These are phyloP conservation scores for Grapholita molesta DNA, from an alignment of 1,140 invertebrate species.

Conservation along the genomic window DNA sequence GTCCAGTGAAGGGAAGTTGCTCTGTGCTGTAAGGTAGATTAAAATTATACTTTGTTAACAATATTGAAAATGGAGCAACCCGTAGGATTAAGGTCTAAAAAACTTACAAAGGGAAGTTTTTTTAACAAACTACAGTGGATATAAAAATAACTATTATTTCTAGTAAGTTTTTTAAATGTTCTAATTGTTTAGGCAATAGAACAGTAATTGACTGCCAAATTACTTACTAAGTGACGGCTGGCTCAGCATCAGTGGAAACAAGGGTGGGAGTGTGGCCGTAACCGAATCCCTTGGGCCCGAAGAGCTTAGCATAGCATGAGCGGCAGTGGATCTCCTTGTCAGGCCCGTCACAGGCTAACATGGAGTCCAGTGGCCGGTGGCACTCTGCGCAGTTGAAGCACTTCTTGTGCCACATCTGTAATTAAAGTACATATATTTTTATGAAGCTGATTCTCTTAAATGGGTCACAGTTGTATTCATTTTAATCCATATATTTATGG, in stretches of 20 bases:
- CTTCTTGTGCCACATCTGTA: conserved; percentile 95
- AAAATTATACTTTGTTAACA: not conserved
- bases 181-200: no score
- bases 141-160: no score
- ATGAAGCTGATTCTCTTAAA: not conserved
- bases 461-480: no score
- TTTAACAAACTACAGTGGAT: no score
- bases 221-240: conserved; percentile 85
- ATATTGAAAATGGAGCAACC: no score
- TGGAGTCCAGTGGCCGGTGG: conserved; percentile 95
- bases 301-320: conserved; percentile 93
- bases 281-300: conserved; percentile 94
- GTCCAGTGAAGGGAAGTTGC: conserved; percentile 77
- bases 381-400: conserved; percentile 96
- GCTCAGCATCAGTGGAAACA: conserved; percentile 86
- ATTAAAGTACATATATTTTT: not conserved
- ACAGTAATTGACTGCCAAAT: not conserved
- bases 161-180: no score
- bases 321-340: conserved; percentile 93
- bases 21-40: conserved; percentile 65
- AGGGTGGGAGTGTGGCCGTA: conserved; percentile 92
- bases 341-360: conserved; percentile 92
- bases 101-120: no score
- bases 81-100: no score
- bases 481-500: no score